These are phyloP conservation scores for Cydia strobilella DNA, from an alignment of 1,140 invertebrate species.

Conservation along the genomic window DNA sequence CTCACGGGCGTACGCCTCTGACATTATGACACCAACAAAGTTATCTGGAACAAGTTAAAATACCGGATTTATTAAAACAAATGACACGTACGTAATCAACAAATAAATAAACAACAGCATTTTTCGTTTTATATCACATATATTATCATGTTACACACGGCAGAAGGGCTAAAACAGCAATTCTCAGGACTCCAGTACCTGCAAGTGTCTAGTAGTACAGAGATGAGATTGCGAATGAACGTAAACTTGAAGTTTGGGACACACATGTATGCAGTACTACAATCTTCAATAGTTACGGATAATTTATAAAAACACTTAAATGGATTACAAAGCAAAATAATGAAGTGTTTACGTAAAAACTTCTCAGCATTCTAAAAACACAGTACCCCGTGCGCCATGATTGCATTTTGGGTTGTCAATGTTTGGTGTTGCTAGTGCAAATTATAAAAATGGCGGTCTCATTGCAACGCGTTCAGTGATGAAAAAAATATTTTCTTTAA, in stretches of 20 bases:
- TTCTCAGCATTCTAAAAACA: slow-evolving; percentile 80
- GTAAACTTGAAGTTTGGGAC: slow-evolving; percentile 68
- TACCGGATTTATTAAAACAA: slow-evolving; percentile 56
- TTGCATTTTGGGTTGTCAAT: slow-evolving; percentile 81
- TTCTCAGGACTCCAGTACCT: slow-evolving; percentile 76
- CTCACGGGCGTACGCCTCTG: slow-evolving; percentile 83
- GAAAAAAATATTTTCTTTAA: neutral
- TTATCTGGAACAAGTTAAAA: slow-evolving; percentile 78
- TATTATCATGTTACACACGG: slow-evolving; percentile 50
- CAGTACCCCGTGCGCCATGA: slow-evolving; percentile 80
- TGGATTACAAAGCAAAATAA: slow-evolving; percentile 71
- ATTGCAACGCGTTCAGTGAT: slow-evolving; percentile 58
- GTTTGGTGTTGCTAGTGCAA: slow-evolving; percentile 69
- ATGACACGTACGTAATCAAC: slow-evolving; percentile 45
- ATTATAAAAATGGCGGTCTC: slow-evolving; percentile 73
- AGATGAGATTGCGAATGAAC: slow-evolving; percentile 72
- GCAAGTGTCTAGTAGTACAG: slow-evolving; percentile 78
- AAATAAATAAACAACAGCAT: slow-evolving; percentile 48
- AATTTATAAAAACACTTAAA: slow-evolving; percentile 74
- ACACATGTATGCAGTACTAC: slow-evolving; percentile 75
- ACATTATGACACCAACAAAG: slow-evolving; percentile 80
- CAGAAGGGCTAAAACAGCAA: slow-evolving; percentile 69
- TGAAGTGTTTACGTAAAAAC: slow-evolving; percentile 81
- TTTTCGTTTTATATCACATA: slow-evolving; percentile 45
- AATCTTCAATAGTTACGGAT: slow-evolving; percentile 62